Evolutionary conservation across 2,113 vertebrate species (phyloP), one percentile per base, ranked within the genome.

Genomic region (Ceuthmochares aereus): DNA sequence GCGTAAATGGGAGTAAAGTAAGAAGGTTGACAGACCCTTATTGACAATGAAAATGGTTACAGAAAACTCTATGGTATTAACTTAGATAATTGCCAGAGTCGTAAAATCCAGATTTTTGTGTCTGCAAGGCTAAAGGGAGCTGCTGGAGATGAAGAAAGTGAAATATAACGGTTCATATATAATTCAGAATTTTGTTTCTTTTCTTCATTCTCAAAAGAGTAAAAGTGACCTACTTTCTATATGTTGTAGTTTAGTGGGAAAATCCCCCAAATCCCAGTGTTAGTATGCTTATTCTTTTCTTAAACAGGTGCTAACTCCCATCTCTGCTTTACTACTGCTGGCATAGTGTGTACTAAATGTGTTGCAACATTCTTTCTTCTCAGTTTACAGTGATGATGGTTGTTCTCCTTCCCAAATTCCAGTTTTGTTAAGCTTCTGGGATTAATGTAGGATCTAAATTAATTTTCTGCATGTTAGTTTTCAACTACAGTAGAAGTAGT

Each of bases 251-350:
- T 94, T 87, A 92, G 56, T 58, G 69, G 83, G 90, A 86, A 96
- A 96, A 94, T 94, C 93, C 86, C 90, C 62, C 0, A 96, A 93
- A 34, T 88, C 96, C 68, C 80, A 60, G 60, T 17, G 77, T 96
- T 92, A 90, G 83, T 42, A 51, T 78, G 88, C 72, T 76, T 93
- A 90, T 96, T 90, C 93, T 85, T 15, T 83, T 84, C 84, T 90
- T 92, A 92, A 96, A 79, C 96, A 97, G 96, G 94, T 96, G 96
- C 92, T 96, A 95, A 95, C 83, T 96, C 92, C 90, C 92, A 93
- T 92, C 88, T 93, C 95, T 94, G 86, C 90, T 96, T 96, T 96
- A 96, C 90, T 95, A 75, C 77, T 87, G 68, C 88, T 97, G 95
- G 93, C 96, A 76, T 93, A 88, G 79, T 27, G 55, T 62, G 43